Conservation (phyloP, 2,113 vertebrate genomes). For the Xiphophorus maculatus region DNA sequence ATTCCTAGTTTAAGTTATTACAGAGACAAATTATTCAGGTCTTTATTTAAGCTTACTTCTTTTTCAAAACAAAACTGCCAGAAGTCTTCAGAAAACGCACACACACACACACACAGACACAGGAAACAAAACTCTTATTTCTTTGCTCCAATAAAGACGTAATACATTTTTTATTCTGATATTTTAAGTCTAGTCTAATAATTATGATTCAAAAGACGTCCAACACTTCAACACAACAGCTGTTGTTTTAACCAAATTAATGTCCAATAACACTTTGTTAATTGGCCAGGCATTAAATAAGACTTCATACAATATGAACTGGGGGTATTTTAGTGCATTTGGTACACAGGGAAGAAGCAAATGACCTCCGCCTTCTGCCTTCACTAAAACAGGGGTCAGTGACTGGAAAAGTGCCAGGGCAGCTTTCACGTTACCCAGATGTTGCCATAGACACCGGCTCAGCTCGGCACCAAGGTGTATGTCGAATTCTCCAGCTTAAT, state of each 20-base stretch:
- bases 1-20: too few species aligned
- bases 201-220: background rate
- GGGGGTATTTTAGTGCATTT: background rate
- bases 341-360: constrained; percentile 8
- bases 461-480: constrained; percentile 51
- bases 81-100: too few species aligned
- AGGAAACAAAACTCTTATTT: background rate
- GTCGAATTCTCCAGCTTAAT: constrained; percentile 65
- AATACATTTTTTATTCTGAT: background rate
- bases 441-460: constrained; percentile 4
- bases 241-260: constrained; percentile 1
- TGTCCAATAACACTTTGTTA: constrained; percentile 5
- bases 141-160: background rate
- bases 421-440: constrained; percentile 11
- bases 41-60: too few species aligned
- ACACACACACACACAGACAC: too few species aligned
- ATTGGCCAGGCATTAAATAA: constrained; percentile 11
- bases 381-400: constrained; percentile 21
- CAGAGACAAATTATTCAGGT: too few species aligned
- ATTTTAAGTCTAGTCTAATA: background rate
- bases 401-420: constrained; percentile 43
- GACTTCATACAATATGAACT: background rate
- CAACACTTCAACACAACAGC: background rate
- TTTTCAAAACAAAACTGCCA: too few species aligned
- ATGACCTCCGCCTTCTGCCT: constrained; percentile 31